Conservation (phyloP, 2,797 vertebrate species). For the Malacoctenus gilli region DNA sequence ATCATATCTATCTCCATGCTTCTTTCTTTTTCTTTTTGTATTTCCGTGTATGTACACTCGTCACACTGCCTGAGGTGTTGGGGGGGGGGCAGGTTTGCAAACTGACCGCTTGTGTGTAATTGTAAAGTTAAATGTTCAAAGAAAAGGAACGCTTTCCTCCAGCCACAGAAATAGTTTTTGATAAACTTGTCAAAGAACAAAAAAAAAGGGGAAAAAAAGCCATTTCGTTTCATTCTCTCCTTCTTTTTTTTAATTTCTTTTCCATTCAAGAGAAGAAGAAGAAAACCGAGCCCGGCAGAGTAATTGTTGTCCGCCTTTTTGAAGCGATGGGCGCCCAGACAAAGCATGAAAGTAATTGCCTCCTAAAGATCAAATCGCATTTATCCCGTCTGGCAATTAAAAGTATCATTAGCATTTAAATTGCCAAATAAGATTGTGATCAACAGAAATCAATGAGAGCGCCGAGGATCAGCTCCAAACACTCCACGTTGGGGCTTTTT, state of each 20-base stretch:
- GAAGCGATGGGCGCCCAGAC: constrained; percentile 69
- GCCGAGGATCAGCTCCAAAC: constrained; percentile 53
- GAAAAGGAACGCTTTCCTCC: constrained; percentile 21
- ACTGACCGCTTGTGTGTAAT: constrained; percentile 51
- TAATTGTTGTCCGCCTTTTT: constrained; percentile 65
- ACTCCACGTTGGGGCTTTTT: constrained; percentile 45
- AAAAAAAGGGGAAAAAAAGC: constrained; percentile 43
- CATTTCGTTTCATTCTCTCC: constrained; percentile 65
- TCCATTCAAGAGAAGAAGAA: no score
- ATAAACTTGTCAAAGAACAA: constrained; percentile 72
- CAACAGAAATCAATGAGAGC: constrained; percentile 81
- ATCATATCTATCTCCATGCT: constrained; percentile 26
- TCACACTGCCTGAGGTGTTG: constrained; percentile 39
- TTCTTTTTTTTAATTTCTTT: constrained; percentile 48
- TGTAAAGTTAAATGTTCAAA: constrained; percentile 62
- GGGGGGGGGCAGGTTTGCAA: constrained; percentile 30
- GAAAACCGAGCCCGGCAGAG: constrained; percentile 45
- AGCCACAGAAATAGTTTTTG: constrained; percentile 54
- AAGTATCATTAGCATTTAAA: constrained; percentile 87
- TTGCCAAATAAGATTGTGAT: constrained; percentile 84
- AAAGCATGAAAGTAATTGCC: constrained; percentile 79
- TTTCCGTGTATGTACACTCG: constrained; percentile 48
- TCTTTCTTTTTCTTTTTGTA: constrained; percentile 32
- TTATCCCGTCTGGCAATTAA: constrained; percentile 81
- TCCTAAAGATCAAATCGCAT: constrained; percentile 78